Conservation (phyloP, 2,797 vertebrate species). For the Brachymystax lenok region DNA sequence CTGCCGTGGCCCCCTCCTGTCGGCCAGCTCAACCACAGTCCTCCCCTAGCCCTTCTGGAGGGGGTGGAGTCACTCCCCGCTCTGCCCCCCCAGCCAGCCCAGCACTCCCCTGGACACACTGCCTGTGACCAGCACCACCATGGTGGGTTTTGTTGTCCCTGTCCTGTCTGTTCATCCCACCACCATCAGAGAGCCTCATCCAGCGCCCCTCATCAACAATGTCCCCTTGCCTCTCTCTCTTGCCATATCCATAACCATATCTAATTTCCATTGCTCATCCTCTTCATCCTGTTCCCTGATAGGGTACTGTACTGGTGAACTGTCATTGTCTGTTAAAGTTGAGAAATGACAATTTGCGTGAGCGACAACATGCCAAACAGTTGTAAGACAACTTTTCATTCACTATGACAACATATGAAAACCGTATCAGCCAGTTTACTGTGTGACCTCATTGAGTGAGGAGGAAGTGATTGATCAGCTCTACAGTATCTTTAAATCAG, state of each 20-base stretch:
- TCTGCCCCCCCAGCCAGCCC: conserved; percentile 65
- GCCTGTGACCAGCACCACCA: conserved; percentile 88
- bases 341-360: too few relatives aligned
- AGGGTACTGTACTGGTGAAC: not conserved
- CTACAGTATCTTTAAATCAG: conserved; percentile 16
- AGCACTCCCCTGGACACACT: conserved; percentile 78
- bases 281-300: not conserved
- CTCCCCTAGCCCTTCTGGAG: conserved; percentile 79
- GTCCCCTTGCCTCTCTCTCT: not conserved
- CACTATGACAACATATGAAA: not conserved
- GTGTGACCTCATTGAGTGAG: not conserved
- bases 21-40: conserved; percentile 91
- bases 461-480: conserved; percentile 28
- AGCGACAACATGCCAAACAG: not conserved
- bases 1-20: conserved; percentile 98
- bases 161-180: conserved; percentile 21
- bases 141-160: conserved; percentile 85
- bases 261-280: not conserved
- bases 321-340: not conserved
- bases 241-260: not conserved
- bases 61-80: conserved; percentile 78
- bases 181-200: too few relatives aligned
- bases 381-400: not conserved
- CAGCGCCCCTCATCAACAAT: not conserved
- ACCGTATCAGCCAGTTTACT: not conserved